Base-by-base conservation (phyloP, 2,888 invertebrate genomes). In the Anodontia alba region DNA sequence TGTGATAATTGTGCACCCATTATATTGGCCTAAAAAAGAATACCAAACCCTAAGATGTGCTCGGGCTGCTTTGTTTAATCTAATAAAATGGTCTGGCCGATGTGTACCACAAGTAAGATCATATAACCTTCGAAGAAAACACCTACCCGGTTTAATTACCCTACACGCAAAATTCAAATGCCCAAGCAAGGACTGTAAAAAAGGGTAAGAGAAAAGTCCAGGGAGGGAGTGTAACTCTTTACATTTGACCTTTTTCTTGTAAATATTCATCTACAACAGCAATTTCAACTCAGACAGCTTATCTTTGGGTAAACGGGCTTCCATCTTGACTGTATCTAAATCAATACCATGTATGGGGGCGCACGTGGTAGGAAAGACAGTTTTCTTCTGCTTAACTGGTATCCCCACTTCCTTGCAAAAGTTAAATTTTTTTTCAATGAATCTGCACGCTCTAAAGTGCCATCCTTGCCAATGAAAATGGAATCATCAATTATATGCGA, bases 401-500 rank as follows among this genome's bases (percentile, higher is more conserved):
- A 79, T 62, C 17, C 72, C 68, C 42, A 79, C 33, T 0, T 31
- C 20, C 10, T 67, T 17, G 26, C 62, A 20, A 10, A 79, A 66
- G 0, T 46, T 15, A 1, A 71, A 36, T 75, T 75, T 20, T 12
- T 8, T 20, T 54, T 29, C 31, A 79, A 54, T n/a, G 36, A 5
- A 17, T 0, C 2, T 2, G 31, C 1, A 62, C 79, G 75, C 8
- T 75, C 67, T 29, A 54, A 31, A 2, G 75, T 31, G n/a, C 66
- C 49, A n/a, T 36, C 12, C 36, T 46, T 15, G 0, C 76, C 76
- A 0, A 80, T 43, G 26, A 80, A 80, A 51, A 80, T 80, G 38
- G 75, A 80, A 54, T 80, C 72, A 66, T 80, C 80, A 42, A 79
- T 67, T 3, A 79, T 79, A 57, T 80, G 80, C 0, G 80, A 80